Base-by-base conservation (phyloP, 2,797 vertebrate genomes). In the Macropus fuliginosus region DNA sequence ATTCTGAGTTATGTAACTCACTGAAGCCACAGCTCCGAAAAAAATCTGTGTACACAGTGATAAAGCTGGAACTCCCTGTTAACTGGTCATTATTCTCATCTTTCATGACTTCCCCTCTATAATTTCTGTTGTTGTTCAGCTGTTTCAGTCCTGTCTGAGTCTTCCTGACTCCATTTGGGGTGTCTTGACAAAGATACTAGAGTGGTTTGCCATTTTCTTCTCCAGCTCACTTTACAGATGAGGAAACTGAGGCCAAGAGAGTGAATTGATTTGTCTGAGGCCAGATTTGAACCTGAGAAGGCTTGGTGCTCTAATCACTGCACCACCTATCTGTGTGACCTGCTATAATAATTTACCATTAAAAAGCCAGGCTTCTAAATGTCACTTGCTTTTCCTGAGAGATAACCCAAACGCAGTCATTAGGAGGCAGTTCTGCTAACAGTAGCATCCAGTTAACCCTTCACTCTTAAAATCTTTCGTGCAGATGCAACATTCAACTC, bases 1-100 rank as follows among this genome's bases (percentile, higher is more conserved):
- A 97, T 92, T 96, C 95, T 55, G 74, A 89, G 74, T 18, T 95
- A 94, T 66, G 94, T 94, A 94, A 95, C 74, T 94, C 91, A 92
- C 52, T 95, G 92, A 46, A 92, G 91, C 91, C 55, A 96, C 89
- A 95, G 94, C 94, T 97, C 54, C 92, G 92, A 94, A 94, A 54
- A n/a, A 91, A 95, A 97, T 46, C 40, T 24, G 11, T 27, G n/a
- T 50, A 87, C 40, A 87, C 12, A 24, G 10, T 87, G 74, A 87
- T 27, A 46, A 40, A 40, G 62, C 0, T 74, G 62, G 40, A n/a
- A 74, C 14, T 74, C 34, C 34, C 16, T 31, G 34, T n/a, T n/a
- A 74, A 18, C 34, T 18, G 16, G 5, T 40, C 16, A 74, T 74
- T 74, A 74, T 40, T 74, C 62, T 74, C 27, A 28, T 74, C 62